Base-by-base conservation (phyloP, 1,140 invertebrate species). In the Plodia interpunctella region DNA sequence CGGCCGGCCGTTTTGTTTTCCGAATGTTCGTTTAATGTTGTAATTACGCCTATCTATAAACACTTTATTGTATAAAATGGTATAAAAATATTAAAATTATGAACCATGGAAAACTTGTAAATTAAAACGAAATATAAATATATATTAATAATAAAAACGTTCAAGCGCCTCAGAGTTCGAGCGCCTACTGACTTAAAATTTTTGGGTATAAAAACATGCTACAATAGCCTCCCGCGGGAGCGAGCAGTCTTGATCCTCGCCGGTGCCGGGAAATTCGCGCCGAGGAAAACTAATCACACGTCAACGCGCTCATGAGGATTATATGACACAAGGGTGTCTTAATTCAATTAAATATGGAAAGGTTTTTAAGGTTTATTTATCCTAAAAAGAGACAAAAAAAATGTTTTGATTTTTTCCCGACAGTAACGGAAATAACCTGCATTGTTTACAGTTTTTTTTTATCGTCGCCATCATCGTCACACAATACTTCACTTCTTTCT, bases 31-130 rank as follows among this genome's bases (percentile, higher is more conserved):
- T 71, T 66, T 68, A 59, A 51, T 65, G 68, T 71, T 79, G 74
- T 80, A 80, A 77, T 87, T 78, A 83, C 79, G 70, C 73, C 80
- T 87, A 85, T 76, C 75, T 87, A 83, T 82, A 87, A 87, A 87
- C 84, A 89, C 83, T 85, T 83, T 79, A 69, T 76, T 87, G 84
- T 89, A 87, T 87, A 89, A 89, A 89, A 89, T 83, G 84, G 80
- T 87, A 89, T 87, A 89, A 89, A 89, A 89, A 87, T 89, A 89
- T 89, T 87, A 89, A 89, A 89, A 87, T 87, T 86, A 87, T 88
- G 81, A 88, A 83, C 81, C 69, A 76, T 87, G 83, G 85, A 87
- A 89, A 89, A 89, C 86, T 89, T 89, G 84, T 89, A 89, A 87
- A 87, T 87, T 70, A 87, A 87, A 87, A 87, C 84, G 83, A 89